Evolutionary conservation across 2,888 invertebrate genomes (phyloP).

Genomic region (Chironomus tentans): DNA sequence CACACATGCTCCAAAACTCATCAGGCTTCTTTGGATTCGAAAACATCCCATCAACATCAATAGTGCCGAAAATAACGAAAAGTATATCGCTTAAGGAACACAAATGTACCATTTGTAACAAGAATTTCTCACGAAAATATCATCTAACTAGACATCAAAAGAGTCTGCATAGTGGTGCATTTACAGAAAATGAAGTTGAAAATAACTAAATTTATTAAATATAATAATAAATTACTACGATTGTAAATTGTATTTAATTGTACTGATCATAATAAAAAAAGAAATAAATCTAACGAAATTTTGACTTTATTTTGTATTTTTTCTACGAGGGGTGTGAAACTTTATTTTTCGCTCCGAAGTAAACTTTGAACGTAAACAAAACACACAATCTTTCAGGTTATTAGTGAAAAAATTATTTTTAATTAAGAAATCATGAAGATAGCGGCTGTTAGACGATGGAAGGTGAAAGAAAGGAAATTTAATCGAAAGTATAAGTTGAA

Average conservation of each 20-base stretch:
- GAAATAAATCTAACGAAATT: neutral
- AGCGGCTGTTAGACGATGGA: neutral
- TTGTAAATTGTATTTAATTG: neutral
- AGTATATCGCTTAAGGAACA: neutral
- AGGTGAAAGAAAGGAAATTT: neutral
- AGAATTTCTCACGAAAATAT: constrained; percentile 8
- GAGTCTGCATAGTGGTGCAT: constrained; percentile 5
- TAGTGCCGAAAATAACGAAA: neutral
- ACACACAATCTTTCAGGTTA: no score
- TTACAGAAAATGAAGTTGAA: neutral
- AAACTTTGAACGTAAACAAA: no score
- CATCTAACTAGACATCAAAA: constrained; percentile 19
- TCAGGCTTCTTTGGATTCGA: neutral
- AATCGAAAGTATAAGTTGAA: neutral
- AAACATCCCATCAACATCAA: neutral
- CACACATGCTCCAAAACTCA: neutral
- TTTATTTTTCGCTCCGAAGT: no score
- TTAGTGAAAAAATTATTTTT: neutral
- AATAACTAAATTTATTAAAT: no score
- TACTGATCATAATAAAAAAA: neutral
- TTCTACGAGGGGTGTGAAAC: neutral
- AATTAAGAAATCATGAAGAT: neutral
- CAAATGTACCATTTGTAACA: neutral
- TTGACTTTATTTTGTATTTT: neutral
- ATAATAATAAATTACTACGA: no score